Base-by-base conservation (phyloP, 2,888 invertebrate species). In the Meloe dianella region DNA sequence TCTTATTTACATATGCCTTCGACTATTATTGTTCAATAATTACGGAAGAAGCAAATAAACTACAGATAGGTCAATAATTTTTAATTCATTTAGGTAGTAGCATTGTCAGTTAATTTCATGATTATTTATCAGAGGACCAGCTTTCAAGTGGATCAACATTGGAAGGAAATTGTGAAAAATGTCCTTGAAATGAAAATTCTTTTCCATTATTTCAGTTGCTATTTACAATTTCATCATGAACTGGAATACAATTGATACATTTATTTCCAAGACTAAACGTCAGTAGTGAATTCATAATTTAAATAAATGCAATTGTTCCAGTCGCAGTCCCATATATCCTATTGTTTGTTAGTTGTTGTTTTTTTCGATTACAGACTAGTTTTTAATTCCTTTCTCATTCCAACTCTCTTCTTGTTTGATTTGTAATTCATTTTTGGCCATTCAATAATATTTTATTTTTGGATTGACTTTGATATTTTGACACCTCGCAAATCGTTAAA, bases 261-360 rank as follows among this genome's bases (percentile, higher is more conserved):
- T 54, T 54, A 54, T 54, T 54, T 24, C 27, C 54, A 54, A 7
- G 8, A 54, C 14, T 54, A 54, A 54, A 54, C 7, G 54, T 54
- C 54, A 54, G 27, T 27, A 27, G 54, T 54, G 54, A 27, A 54
- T 54, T 54, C 54, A 54, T 54, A 54, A 54, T 54, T 27, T 54
- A 54, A 54, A 54, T 54, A 54, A 27, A 54, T 54, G 54, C 54
- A 54, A 27, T 54, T 54, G 54, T 54, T 54, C 8, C 27, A 54
- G 24, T 54, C 7, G 54, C 54, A 54, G 24, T n/a, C 54, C 27
- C 54, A 54, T 54, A 54, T 54, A 54, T 54, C 27, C 14, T 24
- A 5, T 54, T 54, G 54, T 54, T 54, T 54, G 54, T 54, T 54
- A 12, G 54, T 54, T 22, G 27, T 12, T 27, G 27, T 27, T 27